These are phyloP conservation scores for Heterotilapia buettikoferi DNA, from an alignment of 2,113 vertebrate species.

Conservation along the genomic window DNA sequence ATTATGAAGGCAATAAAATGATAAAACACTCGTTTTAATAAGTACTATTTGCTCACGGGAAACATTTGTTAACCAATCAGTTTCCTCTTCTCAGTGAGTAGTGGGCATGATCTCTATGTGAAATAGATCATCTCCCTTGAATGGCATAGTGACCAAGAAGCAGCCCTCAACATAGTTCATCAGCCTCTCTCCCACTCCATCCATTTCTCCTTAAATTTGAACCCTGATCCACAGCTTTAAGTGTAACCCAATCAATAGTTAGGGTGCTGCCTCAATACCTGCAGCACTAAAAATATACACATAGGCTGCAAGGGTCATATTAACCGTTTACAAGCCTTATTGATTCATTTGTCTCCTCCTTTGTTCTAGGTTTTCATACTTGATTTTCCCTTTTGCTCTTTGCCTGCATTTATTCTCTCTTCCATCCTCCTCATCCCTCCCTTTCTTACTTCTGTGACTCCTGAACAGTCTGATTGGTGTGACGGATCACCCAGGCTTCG, in stretches of 20 bases:
- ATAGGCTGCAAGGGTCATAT: slow-evolving; percentile 5
- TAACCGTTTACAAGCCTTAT: slow-evolving; percentile 19
- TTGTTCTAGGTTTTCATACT: neutral
- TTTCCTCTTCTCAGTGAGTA: neutral
- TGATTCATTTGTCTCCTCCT: slow-evolving; percentile 9
- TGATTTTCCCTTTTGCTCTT: slow-evolving; percentile 5
- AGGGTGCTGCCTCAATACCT: slow-evolving; percentile 20
- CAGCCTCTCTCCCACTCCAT: neutral
- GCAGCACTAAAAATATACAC: slow-evolving; percentile 32
- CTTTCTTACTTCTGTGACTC: neutral
- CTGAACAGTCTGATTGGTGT: slow-evolving; percentile 22
- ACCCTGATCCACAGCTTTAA: slow-evolving; percentile 47
- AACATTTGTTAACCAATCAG: slow-evolving; percentile 26
- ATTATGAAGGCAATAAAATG: neutral
- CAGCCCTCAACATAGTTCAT: neutral
- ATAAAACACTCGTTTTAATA: neutral
- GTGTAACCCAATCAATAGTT: slow-evolving; percentile 50
- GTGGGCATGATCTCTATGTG: slow-evolving; percentile 26
- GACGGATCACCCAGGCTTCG: slow-evolving; percentile 40
- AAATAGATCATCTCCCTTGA: slow-evolving; percentile 34
- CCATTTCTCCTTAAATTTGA: slow-evolving; percentile 45
- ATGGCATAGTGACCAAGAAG: slow-evolving; percentile 13
- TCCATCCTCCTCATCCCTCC: neutral
- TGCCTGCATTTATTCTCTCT: neutral
- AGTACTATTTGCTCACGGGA: neutral